These are phyloP conservation scores for Gila orcuttii DNA, from an alignment of 2,113 vertebrate species.

Conservation along the genomic window DNA sequence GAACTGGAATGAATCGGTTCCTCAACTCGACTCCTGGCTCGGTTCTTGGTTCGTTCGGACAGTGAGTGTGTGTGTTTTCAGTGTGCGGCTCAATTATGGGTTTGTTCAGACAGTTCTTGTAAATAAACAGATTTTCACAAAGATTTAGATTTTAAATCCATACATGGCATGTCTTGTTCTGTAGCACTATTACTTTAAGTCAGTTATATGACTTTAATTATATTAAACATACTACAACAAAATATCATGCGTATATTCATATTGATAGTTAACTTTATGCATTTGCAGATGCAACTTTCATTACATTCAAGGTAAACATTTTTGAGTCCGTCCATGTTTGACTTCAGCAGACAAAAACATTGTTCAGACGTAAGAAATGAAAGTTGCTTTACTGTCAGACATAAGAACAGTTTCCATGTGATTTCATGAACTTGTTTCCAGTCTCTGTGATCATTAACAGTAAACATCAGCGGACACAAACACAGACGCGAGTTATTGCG, in stretches of 20 bases:
- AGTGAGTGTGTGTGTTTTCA: too few species aligned
- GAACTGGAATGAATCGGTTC: neutral
- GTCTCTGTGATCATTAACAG: neutral
- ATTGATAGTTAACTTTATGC: too few species aligned
- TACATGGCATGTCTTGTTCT: neutral
- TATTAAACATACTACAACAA: neutral
- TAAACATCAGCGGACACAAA: neutral
- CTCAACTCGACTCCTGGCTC: too few species aligned
- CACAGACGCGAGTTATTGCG: neutral
- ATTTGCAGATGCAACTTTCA: too few species aligned
- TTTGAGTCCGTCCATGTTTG: too few species aligned
- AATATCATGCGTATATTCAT: too few species aligned
- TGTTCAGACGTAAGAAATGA: conserved; percentile 10
- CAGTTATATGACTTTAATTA: neutral
- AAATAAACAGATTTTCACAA: neutral
- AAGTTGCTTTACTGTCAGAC: conserved; percentile 19
- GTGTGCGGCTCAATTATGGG: neutral
- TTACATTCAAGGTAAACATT: too few species aligned
- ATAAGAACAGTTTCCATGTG: neutral
- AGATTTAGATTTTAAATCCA: too few species aligned
- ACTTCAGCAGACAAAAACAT: neutral
- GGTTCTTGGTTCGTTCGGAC: too few species aligned
- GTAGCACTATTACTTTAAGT: neutral
- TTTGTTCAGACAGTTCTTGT: neutral
- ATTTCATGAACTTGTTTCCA: neutral